Conservation (phyloP, 2,113 vertebrate genomes). For the Anoplopoma fimbria region DNA sequence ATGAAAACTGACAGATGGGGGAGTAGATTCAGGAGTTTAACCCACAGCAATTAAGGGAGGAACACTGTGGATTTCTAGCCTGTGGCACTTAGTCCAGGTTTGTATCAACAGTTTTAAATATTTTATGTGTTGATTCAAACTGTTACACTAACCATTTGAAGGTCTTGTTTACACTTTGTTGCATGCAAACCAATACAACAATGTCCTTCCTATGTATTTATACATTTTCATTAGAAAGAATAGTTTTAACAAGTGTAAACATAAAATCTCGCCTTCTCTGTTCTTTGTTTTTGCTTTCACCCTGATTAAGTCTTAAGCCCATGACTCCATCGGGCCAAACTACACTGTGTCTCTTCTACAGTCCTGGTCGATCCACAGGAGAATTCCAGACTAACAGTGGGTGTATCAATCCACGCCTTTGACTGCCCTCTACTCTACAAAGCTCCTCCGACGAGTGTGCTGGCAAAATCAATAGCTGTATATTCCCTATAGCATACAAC, state of each 20-base stretch:
- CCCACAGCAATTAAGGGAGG: slow-evolving; percentile 18
- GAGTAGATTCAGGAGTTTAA: slow-evolving; percentile 24
- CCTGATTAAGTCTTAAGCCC: slow-evolving; percentile 22
- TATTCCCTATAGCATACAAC: slow-evolving; percentile 56
- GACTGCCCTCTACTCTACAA: slow-evolving; percentile 65
- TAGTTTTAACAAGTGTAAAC: not conserved
- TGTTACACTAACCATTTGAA: not conserved
- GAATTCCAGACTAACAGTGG: slow-evolving; percentile 17
- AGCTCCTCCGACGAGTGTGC: slow-evolving; percentile 33
- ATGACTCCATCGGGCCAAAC: not conserved
- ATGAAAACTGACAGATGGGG: slow-evolving; percentile 32
- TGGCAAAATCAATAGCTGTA: slow-evolving; percentile 68
- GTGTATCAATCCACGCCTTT: slow-evolving; percentile 59
- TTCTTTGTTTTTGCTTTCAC: slow-evolving; percentile 1
- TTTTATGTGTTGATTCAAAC: not conserved
- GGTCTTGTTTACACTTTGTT: not conserved
- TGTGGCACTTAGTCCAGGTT: not conserved
- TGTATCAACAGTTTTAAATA: not conserved
- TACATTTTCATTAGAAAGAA: not conserved
- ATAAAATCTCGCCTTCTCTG: too few relatives aligned
- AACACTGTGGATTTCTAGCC: not conserved
- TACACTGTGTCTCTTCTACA: not conserved
- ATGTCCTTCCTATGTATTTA: not conserved
- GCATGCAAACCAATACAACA: not conserved
- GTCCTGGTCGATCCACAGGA: slow-evolving; percentile 42